These are phyloP conservation scores for Stenichneumon culpator DNA, from an alignment of 2,888 invertebrate species.

Conservation along the genomic window DNA sequence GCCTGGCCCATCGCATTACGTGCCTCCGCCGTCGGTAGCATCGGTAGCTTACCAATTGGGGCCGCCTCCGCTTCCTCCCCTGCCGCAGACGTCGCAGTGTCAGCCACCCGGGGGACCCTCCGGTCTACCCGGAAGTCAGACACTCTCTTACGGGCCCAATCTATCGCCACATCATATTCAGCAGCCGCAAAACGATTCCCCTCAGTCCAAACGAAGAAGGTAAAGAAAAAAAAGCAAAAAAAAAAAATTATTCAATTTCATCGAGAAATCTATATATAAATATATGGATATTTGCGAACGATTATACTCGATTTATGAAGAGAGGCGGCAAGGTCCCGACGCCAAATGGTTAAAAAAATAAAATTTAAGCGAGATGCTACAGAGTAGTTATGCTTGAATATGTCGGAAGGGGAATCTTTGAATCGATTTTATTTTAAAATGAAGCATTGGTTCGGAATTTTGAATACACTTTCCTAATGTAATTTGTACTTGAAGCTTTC, in stretches of 20 bases:
- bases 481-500: too few species aligned
- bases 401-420: too few species aligned
- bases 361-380: too few species aligned
- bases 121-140: conserved; percentile 78
- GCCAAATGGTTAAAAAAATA: too few species aligned
- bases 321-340: too few species aligned
- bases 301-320: too few species aligned
- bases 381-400: too few species aligned
- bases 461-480: too few species aligned
- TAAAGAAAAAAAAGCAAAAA: conserved; percentile 64
- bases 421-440: too few species aligned
- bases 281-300: neutral
- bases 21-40: conserved; percentile 76
- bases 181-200: conserved; percentile 77
- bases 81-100: conserved; percentile 67
- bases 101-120: conserved; percentile 56
- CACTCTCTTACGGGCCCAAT: conserved; percentile 80
- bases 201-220: conserved; percentile 81
- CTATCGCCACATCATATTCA: conserved; percentile 82
- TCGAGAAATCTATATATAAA: neutral
- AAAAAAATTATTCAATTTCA: neutral
- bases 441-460: too few species aligned
- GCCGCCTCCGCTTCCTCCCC: conserved; percentile 75
- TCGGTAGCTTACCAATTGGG: conserved; percentile 81
- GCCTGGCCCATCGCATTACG: conserved; percentile 81